Base-by-base conservation (phyloP, 2,797 vertebrate species). In the Tympanoctomys barrerae region DNA sequence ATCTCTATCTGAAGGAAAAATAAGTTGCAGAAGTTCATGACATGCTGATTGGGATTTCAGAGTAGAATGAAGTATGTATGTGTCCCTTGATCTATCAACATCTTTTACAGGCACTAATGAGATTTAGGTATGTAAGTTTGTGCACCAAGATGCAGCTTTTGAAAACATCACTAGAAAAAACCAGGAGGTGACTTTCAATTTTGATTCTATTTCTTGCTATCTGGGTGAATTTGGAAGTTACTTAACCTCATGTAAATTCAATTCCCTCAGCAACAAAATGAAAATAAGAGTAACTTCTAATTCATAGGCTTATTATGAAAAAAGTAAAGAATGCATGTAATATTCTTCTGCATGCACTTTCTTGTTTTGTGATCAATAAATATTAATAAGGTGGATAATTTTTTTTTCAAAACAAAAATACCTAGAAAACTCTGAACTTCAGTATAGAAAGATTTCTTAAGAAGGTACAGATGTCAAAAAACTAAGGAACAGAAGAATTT, bases 321-420 rank as follows among this genome's bases (percentile, higher is more conserved):
- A 79, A 89, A 83, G 61, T 84, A 87, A 96, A 68, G 64, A 46
- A 94, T 49, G 42, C 21, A 46, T 66, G 24, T 16, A 70, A 78
- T 95, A 57, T 77, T 19, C 24, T 91, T 80, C 39, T 26, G 46
- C 78, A 42, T 82, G n/a, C 66, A 14, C 19, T 68, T 88, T 82
- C 36, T 73, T 86, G 39, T 86, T 94, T 57, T 11, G 80, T 87
- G 49, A 42, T 79, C 64, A 84, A 70, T 92, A 73, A 89, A 54
- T 78, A 89, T 78, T 79, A 75, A 68, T 39, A 18, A 86, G 78
- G 54, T 78, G 16, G 91, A 61, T 75, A 91, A 57, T 57, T 57
- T 57, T 18, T 19, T 57, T 57, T 42, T 42, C 42, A 42, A 42
- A 42, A 42, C 4, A 18, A 4, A 57, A 57, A 57, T 16, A 57